These are phyloP conservation scores for Chouioia cunea DNA, from an alignment of 2,888 invertebrate species.

Conservation along the genomic window DNA sequence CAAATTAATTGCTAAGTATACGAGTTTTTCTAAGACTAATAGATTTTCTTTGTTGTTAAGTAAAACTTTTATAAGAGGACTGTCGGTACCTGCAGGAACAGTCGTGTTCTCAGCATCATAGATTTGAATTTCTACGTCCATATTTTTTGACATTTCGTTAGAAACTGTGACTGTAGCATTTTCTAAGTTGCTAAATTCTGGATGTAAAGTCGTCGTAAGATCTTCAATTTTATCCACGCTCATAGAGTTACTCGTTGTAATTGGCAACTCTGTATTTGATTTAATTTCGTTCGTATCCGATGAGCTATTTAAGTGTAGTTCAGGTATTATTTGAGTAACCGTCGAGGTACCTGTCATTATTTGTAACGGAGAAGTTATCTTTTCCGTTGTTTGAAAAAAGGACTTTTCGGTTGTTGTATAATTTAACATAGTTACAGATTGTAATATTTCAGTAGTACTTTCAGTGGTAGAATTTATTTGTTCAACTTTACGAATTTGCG, in stretches of 20 bases:
- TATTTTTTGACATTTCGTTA: slow-evolving; percentile 30
- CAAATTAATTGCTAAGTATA: slow-evolving; percentile 11
- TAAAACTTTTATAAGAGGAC: slow-evolving; percentile 18
- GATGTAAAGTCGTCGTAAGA: background rate
- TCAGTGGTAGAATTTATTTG: slow-evolving; percentile 12
- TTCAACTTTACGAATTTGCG: slow-evolving; percentile 11
- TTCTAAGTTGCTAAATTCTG: slow-evolving; percentile 14
- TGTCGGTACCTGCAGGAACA: slow-evolving; percentile 39
- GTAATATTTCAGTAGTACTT: slow-evolving; percentile 15
- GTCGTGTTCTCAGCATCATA: slow-evolving; percentile 26
- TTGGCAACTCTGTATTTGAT: background rate
- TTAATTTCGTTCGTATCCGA: background rate
- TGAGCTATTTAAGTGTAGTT: slow-evolving; percentile 6
- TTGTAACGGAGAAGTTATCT: background rate
- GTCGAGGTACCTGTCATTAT: background rate
- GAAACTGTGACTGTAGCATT: slow-evolving; percentile 11
- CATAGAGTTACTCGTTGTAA: slow-evolving; percentile 2
- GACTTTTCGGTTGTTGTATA: slow-evolving; percentile 10
- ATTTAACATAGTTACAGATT: slow-evolving; percentile 8
- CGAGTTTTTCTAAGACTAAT: slow-evolving; percentile 26
- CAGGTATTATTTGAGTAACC: slow-evolving; percentile 16
- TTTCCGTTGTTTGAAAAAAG: background rate
- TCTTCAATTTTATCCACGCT: slow-evolving; percentile 9
- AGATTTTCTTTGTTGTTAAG: slow-evolving; percentile 25
- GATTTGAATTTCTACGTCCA: slow-evolving; percentile 39